These are phyloP conservation scores for Procambarus virginalis DNA, from an alignment of 1,140 invertebrate genomes.

Conservation along the genomic window DNA sequence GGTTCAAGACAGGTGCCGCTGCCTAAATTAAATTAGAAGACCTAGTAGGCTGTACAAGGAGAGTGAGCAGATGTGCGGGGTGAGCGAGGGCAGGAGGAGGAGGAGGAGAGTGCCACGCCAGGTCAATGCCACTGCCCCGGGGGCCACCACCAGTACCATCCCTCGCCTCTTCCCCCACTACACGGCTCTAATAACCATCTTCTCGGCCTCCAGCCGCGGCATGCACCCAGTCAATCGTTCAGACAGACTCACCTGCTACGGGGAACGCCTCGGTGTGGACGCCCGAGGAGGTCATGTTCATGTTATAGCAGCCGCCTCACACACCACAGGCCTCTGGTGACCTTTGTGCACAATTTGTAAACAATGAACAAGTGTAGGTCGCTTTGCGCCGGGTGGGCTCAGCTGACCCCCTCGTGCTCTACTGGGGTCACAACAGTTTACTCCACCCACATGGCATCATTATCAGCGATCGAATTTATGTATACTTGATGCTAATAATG, in stretches of 20 bases:
- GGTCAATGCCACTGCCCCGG: constrained; percentile 2
- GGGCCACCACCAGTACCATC: background rate
- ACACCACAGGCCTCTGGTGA: constrained; percentile 29
- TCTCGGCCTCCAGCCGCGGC: too few relatives aligned
- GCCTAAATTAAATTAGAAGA: too few relatives aligned
- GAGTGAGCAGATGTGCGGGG: too few relatives aligned
- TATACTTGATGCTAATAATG: background rate
- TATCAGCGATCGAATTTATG: too few relatives aligned
- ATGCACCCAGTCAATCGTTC: too few relatives aligned
- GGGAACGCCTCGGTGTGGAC: constrained; percentile 51
- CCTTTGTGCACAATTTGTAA: constrained; percentile 59
- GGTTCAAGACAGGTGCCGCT: too few relatives aligned
- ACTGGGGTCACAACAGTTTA: background rate
- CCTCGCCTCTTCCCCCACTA: background rate
- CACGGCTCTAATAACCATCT: too few relatives aligned
- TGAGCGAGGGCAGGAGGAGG: too few relatives aligned
- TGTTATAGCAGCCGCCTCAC: constrained; percentile 10
- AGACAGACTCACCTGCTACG: constrained; percentile 41
- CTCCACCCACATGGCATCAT: background rate
- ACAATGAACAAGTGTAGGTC: constrained; percentile 49
- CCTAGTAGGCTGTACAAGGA: too few relatives aligned
- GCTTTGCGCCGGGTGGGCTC: constrained; percentile 17
- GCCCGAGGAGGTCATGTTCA: constrained; percentile 57
- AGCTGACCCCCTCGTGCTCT: too few relatives aligned
- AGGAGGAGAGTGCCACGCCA: background rate